Evolutionary conservation across 2,888 invertebrate species (phyloP).

Genomic region (Hanleya hanleyi): DNA sequence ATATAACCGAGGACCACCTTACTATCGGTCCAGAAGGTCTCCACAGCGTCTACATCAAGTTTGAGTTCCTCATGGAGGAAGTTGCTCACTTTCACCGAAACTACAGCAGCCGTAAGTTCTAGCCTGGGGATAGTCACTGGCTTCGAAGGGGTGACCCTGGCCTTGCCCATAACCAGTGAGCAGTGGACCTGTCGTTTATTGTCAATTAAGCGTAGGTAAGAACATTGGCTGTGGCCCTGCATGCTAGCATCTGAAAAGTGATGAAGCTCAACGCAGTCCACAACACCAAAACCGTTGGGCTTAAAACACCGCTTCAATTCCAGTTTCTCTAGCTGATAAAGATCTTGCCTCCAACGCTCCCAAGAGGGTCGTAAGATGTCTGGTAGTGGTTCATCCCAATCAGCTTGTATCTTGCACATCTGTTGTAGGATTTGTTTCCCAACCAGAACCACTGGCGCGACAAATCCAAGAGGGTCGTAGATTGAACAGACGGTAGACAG

Average conservation of each 20-base stretch:
- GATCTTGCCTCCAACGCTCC: constrained; percentile 31
- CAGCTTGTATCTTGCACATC: constrained; percentile 28
- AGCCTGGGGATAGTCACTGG: constrained; percentile 24
- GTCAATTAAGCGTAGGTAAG: constrained; percentile 37
- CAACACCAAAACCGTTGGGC: constrained; percentile 33
- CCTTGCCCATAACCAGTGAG: constrained; percentile 25
- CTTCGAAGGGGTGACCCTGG: constrained; percentile 23
- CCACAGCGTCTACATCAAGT: no score
- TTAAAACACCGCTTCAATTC: constrained; percentile 29
- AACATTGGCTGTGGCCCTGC: constrained; percentile 41
- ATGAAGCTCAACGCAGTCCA: constrained; percentile 31
- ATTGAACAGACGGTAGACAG: constrained; percentile 39
- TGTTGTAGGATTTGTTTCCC: constrained; percentile 44
- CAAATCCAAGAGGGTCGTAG: constrained; percentile 48
- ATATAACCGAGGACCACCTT: constrained; percentile 23
- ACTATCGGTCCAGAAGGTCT: constrained; percentile 12
- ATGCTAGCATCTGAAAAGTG: constrained; percentile 46
- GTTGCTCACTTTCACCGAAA: constrained; percentile 14
- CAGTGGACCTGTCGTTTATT: constrained; percentile 14
- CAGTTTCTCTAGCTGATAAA: constrained; percentile 16
- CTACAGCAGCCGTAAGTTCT: constrained; percentile 32
- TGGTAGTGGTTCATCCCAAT: constrained; percentile 46
- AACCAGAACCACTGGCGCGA: constrained; percentile 40
- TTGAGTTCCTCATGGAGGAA: constrained; percentile 18
- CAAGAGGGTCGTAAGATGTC: constrained; percentile 27